A percentile compares a stretch with the other conserved stretches of the same genome.
These are phyloP conservation scores for Eudyptes chrysolophus DNA, from an alignment of 2,113 vertebrate genomes.

Conservation along the genomic window DNA sequence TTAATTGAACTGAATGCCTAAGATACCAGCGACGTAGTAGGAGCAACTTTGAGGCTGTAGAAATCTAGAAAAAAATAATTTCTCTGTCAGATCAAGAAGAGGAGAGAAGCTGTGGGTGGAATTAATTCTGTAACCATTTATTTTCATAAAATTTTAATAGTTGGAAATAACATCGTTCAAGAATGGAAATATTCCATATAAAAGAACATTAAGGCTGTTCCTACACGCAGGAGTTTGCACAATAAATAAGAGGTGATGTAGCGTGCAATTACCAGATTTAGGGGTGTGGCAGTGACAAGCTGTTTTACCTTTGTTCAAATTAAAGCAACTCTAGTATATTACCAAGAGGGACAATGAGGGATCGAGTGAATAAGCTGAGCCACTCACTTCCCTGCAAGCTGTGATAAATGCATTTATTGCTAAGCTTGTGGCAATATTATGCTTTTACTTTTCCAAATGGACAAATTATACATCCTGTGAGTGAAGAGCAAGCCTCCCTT, in stretches of 20 bases:
- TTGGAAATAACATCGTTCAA: slow-evolving; percentile 12
- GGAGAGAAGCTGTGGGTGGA: slow-evolving; percentile 27
- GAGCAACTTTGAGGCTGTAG: not conserved
- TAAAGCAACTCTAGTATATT: not conserved
- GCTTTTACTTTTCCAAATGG: slow-evolving; percentile 27
- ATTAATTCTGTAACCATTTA: slow-evolving; percentile 52
- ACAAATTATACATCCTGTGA: slow-evolving; percentile 26
- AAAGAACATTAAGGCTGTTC: slow-evolving; percentile 16
- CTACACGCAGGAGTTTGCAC: slow-evolving; percentile 21
- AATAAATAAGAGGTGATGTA: slow-evolving; percentile 48
- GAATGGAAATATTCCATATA: slow-evolving; percentile 43
- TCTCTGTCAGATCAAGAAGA: slow-evolving; percentile 15
- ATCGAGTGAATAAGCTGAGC: not conserved
- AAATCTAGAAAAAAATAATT: not conserved
- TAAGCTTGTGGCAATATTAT: not conserved
- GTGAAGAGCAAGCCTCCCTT: not conserved
- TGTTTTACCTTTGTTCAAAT: slow-evolving; percentile 25
- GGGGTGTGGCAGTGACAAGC: slow-evolving; percentile 45
- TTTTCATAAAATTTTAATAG: slow-evolving; percentile 52
- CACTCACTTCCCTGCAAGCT: slow-evolving; percentile 33
- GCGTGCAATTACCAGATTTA: slow-evolving; percentile 64
- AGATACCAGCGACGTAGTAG: not conserved
- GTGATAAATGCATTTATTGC: slow-evolving; percentile 19
- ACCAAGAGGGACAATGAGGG: slow-evolving; percentile 26
- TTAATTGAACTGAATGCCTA: not conserved